phyloP scores from a whole-genome alignment of 2,113 vertebrate genomes.

The Calcarius ornatus region DNA sequence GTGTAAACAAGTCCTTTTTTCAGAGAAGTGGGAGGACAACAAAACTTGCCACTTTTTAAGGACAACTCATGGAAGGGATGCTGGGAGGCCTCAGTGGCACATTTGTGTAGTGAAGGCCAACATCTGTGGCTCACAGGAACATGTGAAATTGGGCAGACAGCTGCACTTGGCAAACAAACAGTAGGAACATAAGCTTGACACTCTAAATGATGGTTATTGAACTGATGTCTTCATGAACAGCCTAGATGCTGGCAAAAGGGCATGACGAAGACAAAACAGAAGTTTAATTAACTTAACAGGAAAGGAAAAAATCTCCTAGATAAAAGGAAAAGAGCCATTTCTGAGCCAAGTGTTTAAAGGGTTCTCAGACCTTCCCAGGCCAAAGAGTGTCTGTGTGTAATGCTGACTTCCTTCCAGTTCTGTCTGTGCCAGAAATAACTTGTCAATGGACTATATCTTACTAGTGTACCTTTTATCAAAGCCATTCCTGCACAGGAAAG shows the following conservation, averaged over 20 bases:
- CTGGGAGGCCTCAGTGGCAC: not conserved
- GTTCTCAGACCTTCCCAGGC: conserved; percentile 53
- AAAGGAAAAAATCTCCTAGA: conserved; percentile 52
- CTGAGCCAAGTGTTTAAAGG: conserved; percentile 53
- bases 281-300: conserved; percentile 60
- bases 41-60: not conserved
- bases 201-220: conserved; percentile 6
- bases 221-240: not conserved
- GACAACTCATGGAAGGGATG: not conserved
- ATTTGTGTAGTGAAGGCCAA: not conserved
- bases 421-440: conserved; percentile 63
- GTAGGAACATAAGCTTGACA: not conserved
- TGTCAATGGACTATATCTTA: conserved; percentile 6
- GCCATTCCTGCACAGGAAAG: not conserved
- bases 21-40: not conserved
- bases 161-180: conserved; percentile 24
- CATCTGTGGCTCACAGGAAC: not conserved
- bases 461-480: conserved; percentile 22
- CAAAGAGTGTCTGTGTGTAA: conserved; percentile 33
- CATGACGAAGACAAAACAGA: conserved; percentile 43
- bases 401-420: conserved; percentile 57
- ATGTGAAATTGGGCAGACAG: not conserved
- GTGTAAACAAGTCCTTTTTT: not conserved
- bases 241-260: conserved; percentile 36
- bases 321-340: conserved; percentile 44